phyloP scores from a whole-genome alignment of 2,113 vertebrate species.

The Piaya cayana region DNA sequence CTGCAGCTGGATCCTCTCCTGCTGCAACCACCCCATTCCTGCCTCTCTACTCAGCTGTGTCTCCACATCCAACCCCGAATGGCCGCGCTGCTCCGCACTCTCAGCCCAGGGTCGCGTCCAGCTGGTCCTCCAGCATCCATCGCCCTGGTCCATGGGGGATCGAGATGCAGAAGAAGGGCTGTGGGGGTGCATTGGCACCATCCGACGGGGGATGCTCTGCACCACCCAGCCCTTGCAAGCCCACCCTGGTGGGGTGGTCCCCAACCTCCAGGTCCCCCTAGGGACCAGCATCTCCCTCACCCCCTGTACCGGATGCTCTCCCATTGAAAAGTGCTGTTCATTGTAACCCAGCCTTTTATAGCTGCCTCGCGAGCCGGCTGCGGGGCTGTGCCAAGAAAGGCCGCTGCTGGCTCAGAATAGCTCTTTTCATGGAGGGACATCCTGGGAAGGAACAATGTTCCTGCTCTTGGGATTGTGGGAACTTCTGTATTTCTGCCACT shows the following conservation, averaged over 20 bases:
- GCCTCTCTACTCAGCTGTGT: neutral
- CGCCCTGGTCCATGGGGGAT: accelerated
- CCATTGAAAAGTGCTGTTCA: slow-evolving; percentile 49
- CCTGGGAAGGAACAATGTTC: slow-evolving; percentile 70
- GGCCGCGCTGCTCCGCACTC: accelerated
- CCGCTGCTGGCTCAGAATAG: slow-evolving; percentile 68
- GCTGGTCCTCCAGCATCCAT: accelerated
- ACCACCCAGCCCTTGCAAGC: neutral
- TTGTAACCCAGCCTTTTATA: slow-evolving; percentile 49
- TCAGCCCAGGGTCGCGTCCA: neutral
- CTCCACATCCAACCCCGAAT: neutral
- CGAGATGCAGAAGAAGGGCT: neutral
- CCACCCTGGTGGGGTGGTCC: neutral
- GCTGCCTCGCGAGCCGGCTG: neutral
- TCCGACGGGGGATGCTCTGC: neutral
- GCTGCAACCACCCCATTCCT: neutral
- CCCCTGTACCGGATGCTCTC: neutral
- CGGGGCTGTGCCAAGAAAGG: slow-evolving; percentile 54
- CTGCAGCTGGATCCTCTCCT: neutral
- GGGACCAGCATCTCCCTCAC: neutral
- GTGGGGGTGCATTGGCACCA: neutral
- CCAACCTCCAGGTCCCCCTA: neutral
- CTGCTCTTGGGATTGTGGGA: slow-evolving; percentile 64
- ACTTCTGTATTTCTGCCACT: slow-evolving; percentile 19
- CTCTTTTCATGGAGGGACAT: slow-evolving; percentile 70